These are phyloP conservation scores for Tragopan temminckii DNA, from an alignment of 2,797 vertebrate species.

Conservation along the genomic window DNA sequence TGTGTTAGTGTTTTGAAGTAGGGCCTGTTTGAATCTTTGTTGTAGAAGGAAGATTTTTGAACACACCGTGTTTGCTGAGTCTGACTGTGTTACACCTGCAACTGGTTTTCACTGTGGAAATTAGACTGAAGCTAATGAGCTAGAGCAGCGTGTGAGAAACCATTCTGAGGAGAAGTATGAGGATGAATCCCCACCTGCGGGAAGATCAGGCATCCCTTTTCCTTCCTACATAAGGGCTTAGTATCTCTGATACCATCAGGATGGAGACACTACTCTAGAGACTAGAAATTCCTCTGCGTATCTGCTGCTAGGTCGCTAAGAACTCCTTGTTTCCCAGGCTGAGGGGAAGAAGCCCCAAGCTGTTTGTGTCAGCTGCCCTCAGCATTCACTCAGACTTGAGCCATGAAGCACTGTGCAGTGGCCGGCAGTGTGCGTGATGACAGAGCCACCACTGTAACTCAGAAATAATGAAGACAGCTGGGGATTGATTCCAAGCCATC, in stretches of 20 bases:
- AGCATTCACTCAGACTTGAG: neutral
- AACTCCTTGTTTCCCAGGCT: neutral
- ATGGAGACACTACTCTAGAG: neutral
- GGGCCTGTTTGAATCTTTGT: neutral
- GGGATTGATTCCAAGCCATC: neutral
- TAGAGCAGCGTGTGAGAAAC: neutral
- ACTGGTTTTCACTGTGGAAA: neutral
- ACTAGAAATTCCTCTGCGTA: neutral
- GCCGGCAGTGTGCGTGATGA: neutral
- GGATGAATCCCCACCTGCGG: neutral
- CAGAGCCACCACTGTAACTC: neutral
- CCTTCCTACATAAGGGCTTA: neutral
- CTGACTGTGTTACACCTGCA: neutral
- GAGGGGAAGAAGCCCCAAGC: neutral
- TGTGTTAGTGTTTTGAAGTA: neutral
- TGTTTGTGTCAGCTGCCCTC: fast-evolving
- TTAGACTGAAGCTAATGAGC: neutral
- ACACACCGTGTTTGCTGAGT: neutral
- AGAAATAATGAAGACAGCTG: neutral
- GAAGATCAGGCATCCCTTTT: neutral
- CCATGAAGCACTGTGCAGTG: neutral
- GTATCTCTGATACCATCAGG: neutral
- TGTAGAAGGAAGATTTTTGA: neutral
- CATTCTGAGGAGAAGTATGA: neutral
- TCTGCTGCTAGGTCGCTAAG: neutral